Percentiles rank a stretch among this genome's conserved stretches.
Conservation (phyloP, 2,888 invertebrate species). For the Autographa gamma region DNA sequence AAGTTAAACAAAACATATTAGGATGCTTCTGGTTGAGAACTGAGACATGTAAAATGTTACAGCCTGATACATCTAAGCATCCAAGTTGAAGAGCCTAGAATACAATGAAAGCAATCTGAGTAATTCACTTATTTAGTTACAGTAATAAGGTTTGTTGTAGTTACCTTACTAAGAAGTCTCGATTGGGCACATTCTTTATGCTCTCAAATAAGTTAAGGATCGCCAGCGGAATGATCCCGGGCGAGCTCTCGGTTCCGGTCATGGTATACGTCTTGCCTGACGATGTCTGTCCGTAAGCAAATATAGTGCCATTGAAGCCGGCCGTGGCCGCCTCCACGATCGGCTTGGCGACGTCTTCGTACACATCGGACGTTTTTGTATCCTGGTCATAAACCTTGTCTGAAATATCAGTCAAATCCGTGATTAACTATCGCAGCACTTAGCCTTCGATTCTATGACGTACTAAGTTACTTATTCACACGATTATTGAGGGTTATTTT, state of each 20-base stretch:
- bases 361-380: slow-evolving; percentile 90
- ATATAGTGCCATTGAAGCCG: slow-evolving; percentile 96
- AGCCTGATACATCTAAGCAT: too few species aligned
- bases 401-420: slow-evolving; percentile 75
- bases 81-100: too few species aligned
- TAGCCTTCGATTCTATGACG: slow-evolving; percentile 57
- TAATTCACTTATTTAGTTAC: neutral
- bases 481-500: slow-evolving; percentile 28
- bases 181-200: slow-evolving; percentile 89
- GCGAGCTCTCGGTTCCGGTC: slow-evolving; percentile 91
- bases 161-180: slow-evolving; percentile 93
- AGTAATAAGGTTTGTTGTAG: neutral
- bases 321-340: slow-evolving; percentile 92
- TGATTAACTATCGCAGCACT: slow-evolving; percentile 20
- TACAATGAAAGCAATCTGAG: too few species aligned
- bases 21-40: too few species aligned
- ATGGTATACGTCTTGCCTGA: slow-evolving; percentile 96
- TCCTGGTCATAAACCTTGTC: slow-evolving; percentile 92
- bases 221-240: slow-evolving; percentile 93
- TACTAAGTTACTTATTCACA: slow-evolving; percentile 46
- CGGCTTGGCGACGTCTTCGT: slow-evolving; percentile 91
- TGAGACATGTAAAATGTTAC: too few species aligned
- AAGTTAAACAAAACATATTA: too few species aligned
- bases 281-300: slow-evolving; percentile 97
- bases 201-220: slow-evolving; percentile 92